These are phyloP conservation scores for Leucosticte australis DNA, from an alignment of 2,113 vertebrate genomes.

Conservation along the genomic window DNA sequence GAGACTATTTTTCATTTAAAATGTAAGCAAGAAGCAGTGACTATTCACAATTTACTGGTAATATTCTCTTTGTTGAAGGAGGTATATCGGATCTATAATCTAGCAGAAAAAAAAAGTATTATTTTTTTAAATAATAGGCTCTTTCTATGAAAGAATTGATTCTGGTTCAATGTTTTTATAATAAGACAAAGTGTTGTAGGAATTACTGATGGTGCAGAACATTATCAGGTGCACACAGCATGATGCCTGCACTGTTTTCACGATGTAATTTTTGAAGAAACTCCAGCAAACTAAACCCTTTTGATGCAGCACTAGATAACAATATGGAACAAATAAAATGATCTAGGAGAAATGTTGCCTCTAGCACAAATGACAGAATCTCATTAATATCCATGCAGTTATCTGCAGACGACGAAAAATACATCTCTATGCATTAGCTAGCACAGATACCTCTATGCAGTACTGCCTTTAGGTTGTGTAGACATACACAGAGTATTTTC, in stretches of 20 bases:
- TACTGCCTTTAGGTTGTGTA: background rate
- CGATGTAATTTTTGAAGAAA: background rate
- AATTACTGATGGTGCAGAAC: conserved; percentile 9
- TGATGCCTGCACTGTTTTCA: background rate
- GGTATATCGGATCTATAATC: background rate
- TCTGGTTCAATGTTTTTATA: conserved; percentile 14
- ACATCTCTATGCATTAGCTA: background rate
- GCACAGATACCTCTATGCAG: background rate
- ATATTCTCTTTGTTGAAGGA: background rate
- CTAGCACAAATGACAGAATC: conserved; percentile 20
- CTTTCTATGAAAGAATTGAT: background rate
- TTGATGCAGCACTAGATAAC: conserved; percentile 27
- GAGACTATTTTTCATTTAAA: background rate
- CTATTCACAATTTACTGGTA: background rate
- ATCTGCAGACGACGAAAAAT: conserved; percentile 20
- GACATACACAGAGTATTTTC: background rate
- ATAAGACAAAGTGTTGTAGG: background rate
- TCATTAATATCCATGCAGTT: conserved; percentile 33
- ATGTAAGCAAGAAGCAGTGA: background rate
- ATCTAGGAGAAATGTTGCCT: conserved; percentile 45
- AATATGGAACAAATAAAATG: conserved; percentile 24
- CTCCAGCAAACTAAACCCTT: conserved; percentile 14
- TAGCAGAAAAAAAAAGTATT: background rate
- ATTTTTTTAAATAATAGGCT: conserved; percentile 3
- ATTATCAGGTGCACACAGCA: conserved; percentile 31